Conservation (phyloP, 2,113 vertebrate genomes). For the Lagopus leucura region DNA sequence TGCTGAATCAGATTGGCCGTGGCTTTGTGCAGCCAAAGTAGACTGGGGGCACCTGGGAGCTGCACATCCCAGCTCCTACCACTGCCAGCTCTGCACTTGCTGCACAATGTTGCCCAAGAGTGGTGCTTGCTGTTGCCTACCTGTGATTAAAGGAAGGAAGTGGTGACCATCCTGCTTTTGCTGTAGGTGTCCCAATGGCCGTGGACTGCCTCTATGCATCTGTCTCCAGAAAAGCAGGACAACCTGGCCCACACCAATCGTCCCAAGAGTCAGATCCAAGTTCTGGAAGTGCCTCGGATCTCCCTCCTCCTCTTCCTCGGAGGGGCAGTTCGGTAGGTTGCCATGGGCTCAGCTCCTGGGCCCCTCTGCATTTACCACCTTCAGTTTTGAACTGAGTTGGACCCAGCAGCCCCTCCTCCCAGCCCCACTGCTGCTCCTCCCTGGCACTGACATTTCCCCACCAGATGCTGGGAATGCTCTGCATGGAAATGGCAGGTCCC, state of each 20-base stretch:
- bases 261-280: constrained; percentile 58
- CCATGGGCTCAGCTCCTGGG: neutral
- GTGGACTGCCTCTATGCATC: accelerated
- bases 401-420: neutral
- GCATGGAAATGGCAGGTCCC: neutral
- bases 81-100: neutral
- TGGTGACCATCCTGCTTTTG: neutral
- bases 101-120: neutral
- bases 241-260: neutral
- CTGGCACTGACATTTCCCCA: neutral
- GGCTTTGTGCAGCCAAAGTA: neutral
- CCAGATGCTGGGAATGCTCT: neutral
- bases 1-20: neutral
- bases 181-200: neutral
- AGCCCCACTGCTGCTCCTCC: neutral
- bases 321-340: constrained; percentile 16
- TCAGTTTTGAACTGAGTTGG: neutral
- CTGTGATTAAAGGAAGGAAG: neutral
- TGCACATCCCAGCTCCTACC: neutral
- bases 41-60: neutral
- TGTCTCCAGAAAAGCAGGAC: constrained; percentile 15
- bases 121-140: neutral
- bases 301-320: constrained; percentile 57
- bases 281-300: neutral
- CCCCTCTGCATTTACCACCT: neutral